A percentile compares a stretch with the other conserved stretches of the same genome.
Conservation (phyloP, 2,888 invertebrate genomes). For the Gisinianus flammeolus region DNA sequence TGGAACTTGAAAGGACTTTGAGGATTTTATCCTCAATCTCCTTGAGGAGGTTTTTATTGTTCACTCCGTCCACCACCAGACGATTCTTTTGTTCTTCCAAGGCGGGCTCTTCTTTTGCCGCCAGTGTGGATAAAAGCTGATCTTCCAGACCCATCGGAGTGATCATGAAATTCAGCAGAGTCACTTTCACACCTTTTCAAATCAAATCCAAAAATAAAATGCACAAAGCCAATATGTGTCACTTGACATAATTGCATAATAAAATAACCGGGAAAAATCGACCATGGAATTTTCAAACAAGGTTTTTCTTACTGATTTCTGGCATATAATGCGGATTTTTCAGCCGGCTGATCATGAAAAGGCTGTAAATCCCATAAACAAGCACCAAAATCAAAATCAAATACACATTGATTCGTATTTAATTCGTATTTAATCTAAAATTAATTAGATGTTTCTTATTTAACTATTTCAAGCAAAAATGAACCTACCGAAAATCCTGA, state of each 20-base stretch:
- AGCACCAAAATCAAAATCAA: slow-evolving; percentile 5
- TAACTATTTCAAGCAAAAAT: too few species aligned
- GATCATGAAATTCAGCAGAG: slow-evolving; percentile 92
- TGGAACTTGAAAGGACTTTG: slow-evolving; percentile 83
- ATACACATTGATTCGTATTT: too few species aligned
- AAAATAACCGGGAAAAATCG: not conserved
- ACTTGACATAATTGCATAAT: not conserved
- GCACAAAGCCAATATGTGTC: not conserved
- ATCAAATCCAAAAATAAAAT: not conserved
- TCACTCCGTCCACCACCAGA: slow-evolving; percentile 87
- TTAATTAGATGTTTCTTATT: too few species aligned
- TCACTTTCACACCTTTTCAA: slow-evolving; percentile 67
- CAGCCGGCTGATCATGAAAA: slow-evolving; percentile 88
- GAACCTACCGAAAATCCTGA: slow-evolving; percentile 73
- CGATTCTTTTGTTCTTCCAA: slow-evolving; percentile 92
- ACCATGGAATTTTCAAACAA: not conserved
- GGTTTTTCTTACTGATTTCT: slow-evolving; percentile 65
- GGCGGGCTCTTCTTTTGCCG: slow-evolving; percentile 87
- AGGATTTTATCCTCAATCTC: slow-evolving; percentile 94
- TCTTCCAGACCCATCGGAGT: slow-evolving; percentile 91
- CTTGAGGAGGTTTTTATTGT: slow-evolving; percentile 84
- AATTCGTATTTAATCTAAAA: not conserved
- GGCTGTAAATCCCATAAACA: slow-evolving; percentile 63
- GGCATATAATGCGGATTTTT: slow-evolving; percentile 92
- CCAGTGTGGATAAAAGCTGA: slow-evolving; percentile 88